These are phyloP conservation scores for Nycteola revayana DNA, from an alignment of 2,888 invertebrate species.

Conservation along the genomic window DNA sequence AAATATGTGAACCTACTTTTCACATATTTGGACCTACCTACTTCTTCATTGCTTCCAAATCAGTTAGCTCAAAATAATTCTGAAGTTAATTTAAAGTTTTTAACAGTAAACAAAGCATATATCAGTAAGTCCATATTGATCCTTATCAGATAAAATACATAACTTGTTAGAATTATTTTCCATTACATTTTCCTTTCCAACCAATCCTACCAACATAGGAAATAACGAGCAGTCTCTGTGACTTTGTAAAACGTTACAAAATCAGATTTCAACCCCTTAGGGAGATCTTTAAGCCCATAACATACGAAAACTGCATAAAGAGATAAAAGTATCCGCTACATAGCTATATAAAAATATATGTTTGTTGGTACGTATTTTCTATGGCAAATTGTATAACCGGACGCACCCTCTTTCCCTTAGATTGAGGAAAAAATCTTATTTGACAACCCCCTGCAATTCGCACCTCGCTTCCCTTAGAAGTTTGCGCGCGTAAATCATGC, in stretches of 20 bases:
- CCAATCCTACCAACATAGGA: too few species aligned
- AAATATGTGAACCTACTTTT: too few species aligned
- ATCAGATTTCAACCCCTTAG: slow-evolving; percentile 18
- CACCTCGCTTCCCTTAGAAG: slow-evolving; percentile 55
- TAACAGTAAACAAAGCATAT: too few species aligned
- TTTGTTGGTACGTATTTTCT: slow-evolving; percentile 14
- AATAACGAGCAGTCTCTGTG: slow-evolving; percentile 11
- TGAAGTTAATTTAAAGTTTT: too few species aligned
- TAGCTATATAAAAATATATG: slow-evolving; percentile 1
- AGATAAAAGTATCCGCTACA: slow-evolving; percentile 15
- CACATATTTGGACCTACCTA: too few species aligned
- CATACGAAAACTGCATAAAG: slow-evolving; percentile 5
- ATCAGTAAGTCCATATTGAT: too few species aligned
- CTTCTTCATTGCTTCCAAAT: too few species aligned
- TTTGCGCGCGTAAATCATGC: slow-evolving; percentile 50
- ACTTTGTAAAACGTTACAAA: slow-evolving; percentile 10
- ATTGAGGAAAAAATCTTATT: slow-evolving; percentile 81
- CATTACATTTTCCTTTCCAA: too few species aligned
- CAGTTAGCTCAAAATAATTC: too few species aligned
- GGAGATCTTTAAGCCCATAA: slow-evolving; percentile 9
- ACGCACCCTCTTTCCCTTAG: slow-evolving; percentile 46
- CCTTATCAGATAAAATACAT: too few species aligned
- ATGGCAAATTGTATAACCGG: slow-evolving; percentile 62
- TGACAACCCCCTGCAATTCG: slow-evolving; percentile 64
- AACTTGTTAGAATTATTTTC: too few species aligned